phyloP scores from a whole-genome alignment of 2,888 invertebrate genomes.

The Diarsia mendica region DNA sequence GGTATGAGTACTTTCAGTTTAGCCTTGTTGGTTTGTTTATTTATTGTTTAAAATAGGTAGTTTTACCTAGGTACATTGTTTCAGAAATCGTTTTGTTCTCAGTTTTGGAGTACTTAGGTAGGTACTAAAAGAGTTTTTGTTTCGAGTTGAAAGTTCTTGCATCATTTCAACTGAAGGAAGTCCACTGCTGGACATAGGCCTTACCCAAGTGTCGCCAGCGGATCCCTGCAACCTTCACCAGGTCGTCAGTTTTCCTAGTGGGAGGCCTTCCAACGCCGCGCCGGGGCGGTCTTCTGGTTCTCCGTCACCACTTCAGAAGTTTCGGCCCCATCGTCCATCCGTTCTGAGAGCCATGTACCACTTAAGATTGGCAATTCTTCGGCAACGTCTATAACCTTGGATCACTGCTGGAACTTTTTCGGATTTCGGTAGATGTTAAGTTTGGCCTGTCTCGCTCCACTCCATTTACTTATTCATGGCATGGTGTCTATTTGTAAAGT shows the following conservation, averaged over 20 bases:
- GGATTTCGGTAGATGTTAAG: not conserved
- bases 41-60: conserved; percentile 24
- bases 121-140: not conserved
- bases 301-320: too few species aligned
- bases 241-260: too few species aligned
- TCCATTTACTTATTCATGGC: not conserved
- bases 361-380: too few species aligned
- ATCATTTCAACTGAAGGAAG: too few species aligned
- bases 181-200: too few species aligned
- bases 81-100: not conserved
- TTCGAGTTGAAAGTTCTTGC: not conserved
- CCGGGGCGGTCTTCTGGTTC: too few species aligned
- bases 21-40: conserved; percentile 25
- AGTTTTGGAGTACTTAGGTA: not conserved
- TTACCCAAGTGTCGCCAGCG: too few species aligned
- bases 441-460: not conserved
- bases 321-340: too few species aligned
- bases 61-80: not conserved
- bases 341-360: too few species aligned
- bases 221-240: too few species aligned
- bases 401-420: not conserved
- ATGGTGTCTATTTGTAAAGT: not conserved
- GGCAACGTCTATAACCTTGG: too few species aligned
- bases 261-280: too few species aligned
- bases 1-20: conserved; percentile 8